Percentiles rank a stretch among this genome's conserved stretches.
Evolutionary conservation across 2,113 vertebrate species (phyloP).

Genomic region (Thinocorus orbignyianus): DNA sequence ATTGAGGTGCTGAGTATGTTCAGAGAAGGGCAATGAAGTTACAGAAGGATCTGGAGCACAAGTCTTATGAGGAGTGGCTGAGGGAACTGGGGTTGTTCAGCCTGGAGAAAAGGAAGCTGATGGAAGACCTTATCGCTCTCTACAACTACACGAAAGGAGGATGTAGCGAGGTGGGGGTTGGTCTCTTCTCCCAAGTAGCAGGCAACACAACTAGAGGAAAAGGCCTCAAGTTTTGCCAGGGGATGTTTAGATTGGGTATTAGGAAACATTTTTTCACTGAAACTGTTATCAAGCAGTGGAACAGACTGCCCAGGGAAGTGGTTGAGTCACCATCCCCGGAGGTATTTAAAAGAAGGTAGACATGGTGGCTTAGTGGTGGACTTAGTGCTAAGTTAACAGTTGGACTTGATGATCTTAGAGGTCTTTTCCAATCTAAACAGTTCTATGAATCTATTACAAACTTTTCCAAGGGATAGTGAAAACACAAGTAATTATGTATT

Average conservation of each 20-base stretch:
- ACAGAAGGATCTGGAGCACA: not conserved
- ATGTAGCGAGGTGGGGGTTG: not conserved
- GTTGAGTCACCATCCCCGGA: not conserved
- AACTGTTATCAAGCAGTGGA: not conserved
- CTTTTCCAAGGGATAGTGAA: not conserved
- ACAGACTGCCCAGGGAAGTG: not conserved
- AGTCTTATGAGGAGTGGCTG: not conserved
- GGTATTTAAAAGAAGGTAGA: not conserved
- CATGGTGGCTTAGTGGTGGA: not conserved
- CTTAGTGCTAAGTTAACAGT: not conserved
- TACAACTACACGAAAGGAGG: not conserved
- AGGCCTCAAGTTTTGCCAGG: not conserved
- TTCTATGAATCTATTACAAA: not conserved
- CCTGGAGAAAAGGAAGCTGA: not conserved
- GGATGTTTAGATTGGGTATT: not conserved
- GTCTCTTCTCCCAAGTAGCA: not conserved
- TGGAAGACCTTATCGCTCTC: not conserved
- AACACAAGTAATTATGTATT: not conserved
- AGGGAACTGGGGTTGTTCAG: not conserved
- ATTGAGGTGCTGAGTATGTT: not conserved
- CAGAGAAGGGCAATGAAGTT: not conserved
- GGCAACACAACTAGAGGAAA: not conserved
- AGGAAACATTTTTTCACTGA: not conserved
- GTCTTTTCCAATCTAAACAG: not conserved
- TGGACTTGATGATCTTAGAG: not conserved